These are phyloP conservation scores for Ptiloglossa arizonensis DNA, from an alignment of 1,140 invertebrate species.

Conservation along the genomic window DNA sequence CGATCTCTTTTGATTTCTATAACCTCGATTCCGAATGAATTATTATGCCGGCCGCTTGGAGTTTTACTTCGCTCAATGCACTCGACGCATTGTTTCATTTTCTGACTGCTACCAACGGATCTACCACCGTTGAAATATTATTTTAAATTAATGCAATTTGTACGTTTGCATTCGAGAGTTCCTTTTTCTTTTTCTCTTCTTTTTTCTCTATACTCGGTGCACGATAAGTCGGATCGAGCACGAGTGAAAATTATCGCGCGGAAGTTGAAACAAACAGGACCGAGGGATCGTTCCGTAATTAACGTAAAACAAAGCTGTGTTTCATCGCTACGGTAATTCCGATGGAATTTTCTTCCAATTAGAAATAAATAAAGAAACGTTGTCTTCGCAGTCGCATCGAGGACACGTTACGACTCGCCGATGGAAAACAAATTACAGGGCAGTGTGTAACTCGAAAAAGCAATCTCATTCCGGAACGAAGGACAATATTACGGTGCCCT, in stretches of 20 bases:
- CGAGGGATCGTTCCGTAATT: no score
- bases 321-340: no score
- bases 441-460: slow-evolving; percentile 20
- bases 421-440: slow-evolving; percentile 20
- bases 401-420: not conserved
- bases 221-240: no score
- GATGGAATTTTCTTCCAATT: no score
- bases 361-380: no score
- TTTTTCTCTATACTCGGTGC: no score
- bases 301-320: no score
- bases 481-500: slow-evolving; percentile 37
- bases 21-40: slow-evolving; percentile 1
- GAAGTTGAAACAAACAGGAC: no score
- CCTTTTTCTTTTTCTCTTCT: no score
- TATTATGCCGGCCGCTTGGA: not conserved
- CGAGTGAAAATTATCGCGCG: no score
- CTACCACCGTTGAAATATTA: not conserved
- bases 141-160: no score
- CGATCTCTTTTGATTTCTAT: slow-evolving; percentile 25
- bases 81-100: not conserved
- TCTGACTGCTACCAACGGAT: not conserved
- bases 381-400: not conserved
- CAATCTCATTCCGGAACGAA: slow-evolving; percentile 38
- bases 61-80: not conserved
- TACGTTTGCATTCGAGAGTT: no score